Evolutionary conservation across 2,797 vertebrate species (phyloP), one percentile per base, ranked within the genome.

Genomic region (Betta splendens): DNA sequence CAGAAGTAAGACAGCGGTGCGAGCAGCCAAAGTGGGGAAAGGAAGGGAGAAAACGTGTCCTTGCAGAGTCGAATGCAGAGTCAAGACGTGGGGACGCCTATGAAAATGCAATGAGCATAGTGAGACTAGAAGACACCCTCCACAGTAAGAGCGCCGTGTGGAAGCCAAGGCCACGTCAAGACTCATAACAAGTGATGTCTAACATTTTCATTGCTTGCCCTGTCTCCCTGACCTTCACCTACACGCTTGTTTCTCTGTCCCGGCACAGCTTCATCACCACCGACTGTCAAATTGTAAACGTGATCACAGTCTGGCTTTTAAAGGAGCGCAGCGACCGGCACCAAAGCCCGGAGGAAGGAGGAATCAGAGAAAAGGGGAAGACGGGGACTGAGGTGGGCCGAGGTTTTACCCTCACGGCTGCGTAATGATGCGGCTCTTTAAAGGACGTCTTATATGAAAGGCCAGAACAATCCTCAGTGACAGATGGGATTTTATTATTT

Each of bases 61-160:
- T 82, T 81, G 64, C 40, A 54, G 53, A 74, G 65, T 75, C 66
- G 61, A 78, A 67, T 69, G 62, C 63, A 38, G 57, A 65, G 58
- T 72, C 77, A 68, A 71, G 67, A 70, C 32, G 36, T 51, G 47
- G 61, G 61, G 69, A 72, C 13, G 52, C 23, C 59, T 94, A 93
- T 94, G 92, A 81, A 96, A 95, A 94, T 92, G 91, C 92, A 94
- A 92, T 92, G 90, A 94, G 88, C 93, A 91, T 64, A 65, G 57
- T 69, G 69, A 69, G 69, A 77, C 68, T 91, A 89, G 92, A 93
- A 94, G 92, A 91, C 91, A 76, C 84, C 83, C 85, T 91, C 91
- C 87, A 83, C 61, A 82, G 74, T 84, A 88, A 93, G 81, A 90
- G 83, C 0, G 47, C 86, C 80, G 87, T 81, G 89, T 92, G 87